Conservation (phyloP, 2,888 invertebrate genomes). For the Romanomermis culicivorax region DNA sequence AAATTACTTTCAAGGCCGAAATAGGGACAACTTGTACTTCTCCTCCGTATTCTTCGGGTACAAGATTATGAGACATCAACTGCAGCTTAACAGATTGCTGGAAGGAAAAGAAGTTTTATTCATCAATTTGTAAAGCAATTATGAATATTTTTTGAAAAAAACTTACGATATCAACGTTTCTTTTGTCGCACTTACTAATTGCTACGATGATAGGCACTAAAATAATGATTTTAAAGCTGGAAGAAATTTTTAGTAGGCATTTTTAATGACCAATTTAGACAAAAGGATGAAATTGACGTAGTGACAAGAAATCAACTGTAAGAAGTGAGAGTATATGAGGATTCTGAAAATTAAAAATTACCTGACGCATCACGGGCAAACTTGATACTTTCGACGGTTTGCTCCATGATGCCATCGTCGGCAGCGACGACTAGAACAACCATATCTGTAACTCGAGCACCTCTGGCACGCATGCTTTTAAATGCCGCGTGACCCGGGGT, state of each 20-base stretch:
- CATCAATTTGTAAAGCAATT: too few species aligned
- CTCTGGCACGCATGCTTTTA: conserved; percentile 69
- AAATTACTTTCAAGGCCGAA: conserved; percentile 53
- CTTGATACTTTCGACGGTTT: conserved; percentile 70
- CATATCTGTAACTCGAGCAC: conserved; percentile 83
- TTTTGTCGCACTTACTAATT: conserved; percentile 91
- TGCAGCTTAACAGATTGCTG: conserved; percentile 52
- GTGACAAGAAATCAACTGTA: too few species aligned
- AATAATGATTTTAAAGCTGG: not conserved
- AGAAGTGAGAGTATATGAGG: too few species aligned
- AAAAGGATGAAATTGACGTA: not conserved
- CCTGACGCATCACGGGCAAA: conserved; percentile 58
- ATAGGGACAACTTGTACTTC: conserved; percentile 72
- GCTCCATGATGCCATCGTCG: conserved; percentile 96
- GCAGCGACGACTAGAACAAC: conserved; percentile 89
- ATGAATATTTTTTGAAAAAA: too few species aligned
- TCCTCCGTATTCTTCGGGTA: conserved; percentile 68
- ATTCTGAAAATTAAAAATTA: too few species aligned
- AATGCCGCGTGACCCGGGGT: conserved; percentile 99
- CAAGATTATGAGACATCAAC: conserved; percentile 53
- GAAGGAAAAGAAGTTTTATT: too few species aligned
- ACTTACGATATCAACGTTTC: conserved; percentile 59
- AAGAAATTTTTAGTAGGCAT: not conserved
- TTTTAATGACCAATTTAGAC: not conserved
- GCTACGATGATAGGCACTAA: conserved; percentile 77